Base-by-base conservation (phyloP, 92 coral and sea anemone species). In the Parazoanthus atlanticus region DNA sequence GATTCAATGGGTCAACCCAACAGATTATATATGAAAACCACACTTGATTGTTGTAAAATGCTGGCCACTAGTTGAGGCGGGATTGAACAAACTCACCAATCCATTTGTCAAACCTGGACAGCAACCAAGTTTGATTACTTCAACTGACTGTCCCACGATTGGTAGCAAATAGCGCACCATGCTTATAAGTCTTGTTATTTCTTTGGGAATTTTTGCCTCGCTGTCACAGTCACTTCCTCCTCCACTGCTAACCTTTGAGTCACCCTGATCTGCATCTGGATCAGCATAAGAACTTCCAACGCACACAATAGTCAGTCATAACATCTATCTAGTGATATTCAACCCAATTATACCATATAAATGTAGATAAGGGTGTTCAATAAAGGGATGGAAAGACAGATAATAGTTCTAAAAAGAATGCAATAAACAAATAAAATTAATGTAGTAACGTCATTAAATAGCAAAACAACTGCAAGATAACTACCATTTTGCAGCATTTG, bases 61-160 rank as follows among this genome's bases (percentile, higher is more conserved):
- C 58, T 52, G 17, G 19, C 58, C 58, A 52, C 58, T 52, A 46
- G 52, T 46, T 1, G 52, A 8, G 3, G 19, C 12, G 21, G 21
- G 58, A 52, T 52, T 52, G 17, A 19, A 61, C 9, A 21, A 61
- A 91, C 99, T 94, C 90, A 97, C 99, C 99, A 97, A 76, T 74
- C 98, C 99, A 93, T 97, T 97, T 21, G 96, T 95, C 47, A 97
- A 89, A 86, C 95, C 90, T 67, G 99, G 97, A 85, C 98, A 97
- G 69, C 99, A 97, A 43, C 96, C 93, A 47, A 97, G 94, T 36
- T 92, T 93, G 6, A 97, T 90, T 54, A 93, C 90, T 89, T 91
- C 88, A 26, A 97, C 99, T 70, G 93, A 89, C 86, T 93, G 93
- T 25, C 98, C 99, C 17, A 97, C 91, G 10, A 90, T 75, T 29